Conservation (phyloP, 2,797 vertebrate genomes). For the Lepilemur septentrionalis region DNA sequence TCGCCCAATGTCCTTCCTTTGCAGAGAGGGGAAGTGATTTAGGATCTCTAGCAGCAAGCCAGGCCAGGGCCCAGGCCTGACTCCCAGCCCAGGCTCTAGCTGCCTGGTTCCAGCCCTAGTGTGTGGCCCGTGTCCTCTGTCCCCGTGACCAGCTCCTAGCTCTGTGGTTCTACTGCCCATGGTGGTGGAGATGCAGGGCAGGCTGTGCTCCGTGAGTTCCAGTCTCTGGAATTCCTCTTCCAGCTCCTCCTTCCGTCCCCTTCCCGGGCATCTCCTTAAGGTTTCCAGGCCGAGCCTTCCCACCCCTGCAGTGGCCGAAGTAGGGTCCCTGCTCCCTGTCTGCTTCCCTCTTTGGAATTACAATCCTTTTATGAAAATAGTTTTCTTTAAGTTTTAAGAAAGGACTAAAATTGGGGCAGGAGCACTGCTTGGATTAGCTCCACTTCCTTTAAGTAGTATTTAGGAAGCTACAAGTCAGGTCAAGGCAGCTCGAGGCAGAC, state of each 20-base stretch:
- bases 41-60: background rate
- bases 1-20: background rate
- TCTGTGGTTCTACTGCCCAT: background rate
- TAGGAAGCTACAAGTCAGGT: conserved; percentile 83
- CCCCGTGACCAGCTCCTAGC: background rate
- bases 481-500: conserved; percentile 87
- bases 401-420: background rate
- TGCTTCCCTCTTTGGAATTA: conserved; percentile 7
- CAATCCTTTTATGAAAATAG: conserved; percentile 37
- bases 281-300: background rate
- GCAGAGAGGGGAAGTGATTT: background rate
- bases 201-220: background rate
- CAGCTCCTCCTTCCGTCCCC: background rate
- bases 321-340: background rate
- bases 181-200: accelerated
- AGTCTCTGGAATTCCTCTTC: background rate
- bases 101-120: accelerated
- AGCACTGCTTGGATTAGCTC: conserved; percentile 78
- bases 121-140: background rate
- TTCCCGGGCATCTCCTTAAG: background rate
- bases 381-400: background rate
- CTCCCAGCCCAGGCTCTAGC: background rate
- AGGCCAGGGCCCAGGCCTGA: background rate
- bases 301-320: background rate
- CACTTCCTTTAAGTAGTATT: conserved; percentile 79